Conservation (phyloP, 1,140 invertebrate genomes). For the Anoplolepis gracilipes region DNA sequence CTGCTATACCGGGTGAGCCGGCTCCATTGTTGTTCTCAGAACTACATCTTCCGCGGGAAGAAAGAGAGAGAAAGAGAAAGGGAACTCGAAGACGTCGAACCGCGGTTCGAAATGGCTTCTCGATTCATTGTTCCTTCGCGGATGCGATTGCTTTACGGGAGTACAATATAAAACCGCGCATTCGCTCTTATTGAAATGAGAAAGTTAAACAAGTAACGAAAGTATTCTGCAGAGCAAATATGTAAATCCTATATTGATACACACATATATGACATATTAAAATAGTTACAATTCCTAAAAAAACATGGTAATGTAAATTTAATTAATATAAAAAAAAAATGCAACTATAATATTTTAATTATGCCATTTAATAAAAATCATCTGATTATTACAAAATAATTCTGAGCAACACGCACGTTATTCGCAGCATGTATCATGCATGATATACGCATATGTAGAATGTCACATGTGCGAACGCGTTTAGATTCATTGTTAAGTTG, state of each 20-base stretch:
- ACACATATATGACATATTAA: not conserved
- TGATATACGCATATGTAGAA: not conserved
- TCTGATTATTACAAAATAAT: not conserved
- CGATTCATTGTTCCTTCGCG: constrained; percentile 32
- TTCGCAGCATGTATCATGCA: not conserved
- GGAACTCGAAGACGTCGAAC: constrained; percentile 31
- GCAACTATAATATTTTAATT: not conserved
- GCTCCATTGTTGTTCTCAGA: constrained; percentile 56
- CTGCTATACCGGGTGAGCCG: constrained; percentile 73
- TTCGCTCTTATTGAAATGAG: not conserved
- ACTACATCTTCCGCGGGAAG: constrained; percentile 43
- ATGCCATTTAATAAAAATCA: not conserved
- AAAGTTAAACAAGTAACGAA: not conserved
- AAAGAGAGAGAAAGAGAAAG: no score
- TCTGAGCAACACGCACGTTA: not conserved
- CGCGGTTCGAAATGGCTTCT: constrained; percentile 19
- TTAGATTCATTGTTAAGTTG: constrained; percentile 21
- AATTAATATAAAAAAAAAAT: not conserved
- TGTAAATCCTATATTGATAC: not conserved
- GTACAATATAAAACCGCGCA: not conserved
- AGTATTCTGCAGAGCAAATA: not conserved
- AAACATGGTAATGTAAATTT: not conserved
- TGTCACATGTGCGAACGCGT: not conserved
- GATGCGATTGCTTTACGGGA: not conserved
- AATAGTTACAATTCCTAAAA: not conserved